Base-by-base conservation (phyloP, 2,888 invertebrate species). In the Drosophila aldrichi region DNA sequence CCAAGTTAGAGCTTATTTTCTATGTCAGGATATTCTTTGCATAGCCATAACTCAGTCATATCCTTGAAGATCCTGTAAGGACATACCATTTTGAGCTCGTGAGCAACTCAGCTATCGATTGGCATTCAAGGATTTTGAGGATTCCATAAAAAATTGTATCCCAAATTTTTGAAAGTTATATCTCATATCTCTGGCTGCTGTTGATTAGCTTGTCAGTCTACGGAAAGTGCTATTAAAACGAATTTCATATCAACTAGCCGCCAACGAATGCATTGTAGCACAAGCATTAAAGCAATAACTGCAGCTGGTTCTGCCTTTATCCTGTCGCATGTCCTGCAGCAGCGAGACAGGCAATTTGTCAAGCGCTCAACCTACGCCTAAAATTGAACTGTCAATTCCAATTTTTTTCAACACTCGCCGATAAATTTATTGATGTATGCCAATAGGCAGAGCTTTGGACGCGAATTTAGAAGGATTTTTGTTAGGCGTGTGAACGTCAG, bases 361-460 rank as follows among this genome's bases (percentile, higher is more conserved):
- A 59, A 43, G 44, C 52, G 51, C 52, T 75, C 62, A 63, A 70
- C 57, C 46, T 25, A 52, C 60, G 62, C 70, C 81, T 63, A 87
- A 87, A 87, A 87, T 88, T 86, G 79, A 87, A 86, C 81, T 81
- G 88, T 88, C 88, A 81, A 65, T 59, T 70, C 44, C 70, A 60
- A 66, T 62, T 73, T 73, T 70, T 58, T 64, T 34, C 43, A 58
- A 43, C 52, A 40, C 32, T 22, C 32, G 25, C 43, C 18, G 34
- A 44, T 20, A 73, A 77, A 85, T 88, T 88, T 83, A 88, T 79
- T 85, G 86, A 83, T 79, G 71, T 70, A 80, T 40, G 54, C 54
- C 54, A 54, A 54, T 84, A 80, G 86, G 76, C 82, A 73, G 56
- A 60, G 70, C 74, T 71, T 77, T 72, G 25, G 29, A 4, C 59